Base-by-base conservation (phyloP, 2,113 vertebrate species). In the Panthera leo region DNA sequence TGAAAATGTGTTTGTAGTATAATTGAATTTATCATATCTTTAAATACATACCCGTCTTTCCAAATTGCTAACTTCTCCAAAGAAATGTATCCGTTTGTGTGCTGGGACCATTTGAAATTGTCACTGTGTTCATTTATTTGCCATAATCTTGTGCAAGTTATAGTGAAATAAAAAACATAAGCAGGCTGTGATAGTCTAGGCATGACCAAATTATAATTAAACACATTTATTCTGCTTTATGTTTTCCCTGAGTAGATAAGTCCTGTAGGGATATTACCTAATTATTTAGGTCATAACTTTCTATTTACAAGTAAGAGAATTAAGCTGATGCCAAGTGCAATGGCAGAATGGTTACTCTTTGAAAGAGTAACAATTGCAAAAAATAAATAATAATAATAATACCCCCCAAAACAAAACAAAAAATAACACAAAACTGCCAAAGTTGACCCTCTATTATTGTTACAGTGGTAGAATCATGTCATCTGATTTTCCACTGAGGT, bases 191-290 rank as follows among this genome's bases (percentile, higher is more conserved):
- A 79, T 78, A 78, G 45, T 83, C 31, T 93, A 96, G 31, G 61
- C 53, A 92, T 92, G 73, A 96, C 67, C 55, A 86, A 95, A 93
- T 67, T 95, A 80, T 86, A 97, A 89, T 95, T 93, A 97, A 95
- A 95, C 3, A 70, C 21, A 89, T 93, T 92, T 95, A 89, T 96
- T 94, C 48, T 96, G 15, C 25, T 93, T 68, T 96, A 92, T 80
- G 48, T 93, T 65, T 94, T 80, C 78, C 42, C 23, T 42, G 27
- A 96, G 63, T 12, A 93, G 6, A 15, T 89, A 83, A 68, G 71
- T 63, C 4, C 51, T 94, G 92, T 88, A 65, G 36, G 34, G 29
- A 87, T 89, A 84, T 94, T 93, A 75, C 16, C 83, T 95, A 87
- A 96, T 95, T 96, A 90, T 97, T 94, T 96, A 90, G 36, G 42